These are phyloP conservation scores for Erebia epiphron DNA, from an alignment of 2,888 invertebrate species.

Conservation along the genomic window DNA sequence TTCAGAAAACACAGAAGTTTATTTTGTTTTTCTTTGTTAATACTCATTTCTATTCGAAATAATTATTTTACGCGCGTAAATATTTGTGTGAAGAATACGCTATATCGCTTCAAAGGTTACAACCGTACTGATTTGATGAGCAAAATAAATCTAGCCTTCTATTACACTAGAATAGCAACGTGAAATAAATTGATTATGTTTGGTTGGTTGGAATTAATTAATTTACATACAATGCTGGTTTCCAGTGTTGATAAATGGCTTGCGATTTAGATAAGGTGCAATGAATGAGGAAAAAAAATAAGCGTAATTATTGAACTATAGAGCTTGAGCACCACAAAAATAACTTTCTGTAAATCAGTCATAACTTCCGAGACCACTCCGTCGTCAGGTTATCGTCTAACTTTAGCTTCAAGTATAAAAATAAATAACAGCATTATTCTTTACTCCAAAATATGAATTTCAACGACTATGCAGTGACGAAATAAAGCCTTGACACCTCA, in stretches of 20 bases:
- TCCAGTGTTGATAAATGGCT: background rate
- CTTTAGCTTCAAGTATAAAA: background rate
- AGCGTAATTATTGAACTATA: background rate
- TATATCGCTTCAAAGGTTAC: constrained; percentile 14
- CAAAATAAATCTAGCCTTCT: constrained; percentile 10
- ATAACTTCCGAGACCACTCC: background rate
- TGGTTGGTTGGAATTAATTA: constrained; percentile 5
- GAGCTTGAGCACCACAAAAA: background rate
- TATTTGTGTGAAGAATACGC: background rate
- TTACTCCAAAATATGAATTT: background rate
- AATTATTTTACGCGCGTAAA: background rate
- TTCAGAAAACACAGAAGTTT: background rate
- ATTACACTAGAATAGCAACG: background rate
- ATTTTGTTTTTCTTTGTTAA: background rate
- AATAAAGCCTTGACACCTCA: background rate
- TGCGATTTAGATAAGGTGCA: background rate
- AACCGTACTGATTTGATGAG: constrained; percentile 12
- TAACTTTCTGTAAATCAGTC: too few species aligned
- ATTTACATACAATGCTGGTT: constrained; percentile 13
- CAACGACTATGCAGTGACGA: background rate
- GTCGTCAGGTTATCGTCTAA: background rate
- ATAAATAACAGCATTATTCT: background rate
- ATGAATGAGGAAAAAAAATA: background rate
- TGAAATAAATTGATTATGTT: constrained; percentile 1
- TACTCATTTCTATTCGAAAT: background rate